These are phyloP conservation scores for Theonella swinhoei DNA, from an alignment of 37 sponge, comb jelly and placozoan species.

Conservation along the genomic window DNA sequence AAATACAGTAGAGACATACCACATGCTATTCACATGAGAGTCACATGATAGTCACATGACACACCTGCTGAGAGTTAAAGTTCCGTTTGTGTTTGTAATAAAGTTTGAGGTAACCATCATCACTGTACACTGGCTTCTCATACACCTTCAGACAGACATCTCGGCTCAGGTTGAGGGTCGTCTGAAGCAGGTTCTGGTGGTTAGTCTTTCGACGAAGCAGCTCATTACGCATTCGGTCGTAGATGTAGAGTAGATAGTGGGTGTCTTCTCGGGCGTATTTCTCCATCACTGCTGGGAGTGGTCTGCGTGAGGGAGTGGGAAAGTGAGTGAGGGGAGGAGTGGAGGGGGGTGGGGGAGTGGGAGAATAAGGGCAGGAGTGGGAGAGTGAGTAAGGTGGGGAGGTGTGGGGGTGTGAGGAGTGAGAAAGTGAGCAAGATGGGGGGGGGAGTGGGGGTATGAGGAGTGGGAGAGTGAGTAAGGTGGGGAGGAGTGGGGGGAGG, in stretches of 20 bases:
- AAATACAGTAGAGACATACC: neutral
- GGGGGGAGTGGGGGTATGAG: too few relatives aligned
- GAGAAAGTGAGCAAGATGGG: neutral
- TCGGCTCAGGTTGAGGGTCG: constrained; percentile 57
- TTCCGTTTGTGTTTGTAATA: constrained; percentile 68
- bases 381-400: neutral
- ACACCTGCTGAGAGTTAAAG: constrained; percentile 82
- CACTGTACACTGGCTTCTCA: constrained; percentile 71
- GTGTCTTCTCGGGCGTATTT: constrained; percentile 98
- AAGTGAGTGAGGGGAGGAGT: neutral
- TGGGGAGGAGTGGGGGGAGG: neutral
- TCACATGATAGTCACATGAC: neutral
- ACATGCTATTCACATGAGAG: neutral
- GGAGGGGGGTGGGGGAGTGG: too few relatives aligned
- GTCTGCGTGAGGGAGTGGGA: constrained; percentile 36
- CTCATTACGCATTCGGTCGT: constrained; percentile 89
- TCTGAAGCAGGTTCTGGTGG: constrained; percentile 34
- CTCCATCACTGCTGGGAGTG: constrained; percentile 87
- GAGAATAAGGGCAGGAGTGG: too few relatives aligned
- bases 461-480: neutral
- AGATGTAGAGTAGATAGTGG: constrained; percentile 95
- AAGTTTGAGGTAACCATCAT: constrained; percentile 62
- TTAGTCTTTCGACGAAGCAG: constrained; percentile 72
- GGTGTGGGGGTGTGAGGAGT: constrained; percentile 1
- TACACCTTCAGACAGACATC: constrained; percentile 71